Percentiles rank a stretch among this genome's conserved stretches.
These are phyloP conservation scores for Dryobates pubescens DNA, from an alignment of 2,797 vertebrate genomes.

Conservation along the genomic window DNA sequence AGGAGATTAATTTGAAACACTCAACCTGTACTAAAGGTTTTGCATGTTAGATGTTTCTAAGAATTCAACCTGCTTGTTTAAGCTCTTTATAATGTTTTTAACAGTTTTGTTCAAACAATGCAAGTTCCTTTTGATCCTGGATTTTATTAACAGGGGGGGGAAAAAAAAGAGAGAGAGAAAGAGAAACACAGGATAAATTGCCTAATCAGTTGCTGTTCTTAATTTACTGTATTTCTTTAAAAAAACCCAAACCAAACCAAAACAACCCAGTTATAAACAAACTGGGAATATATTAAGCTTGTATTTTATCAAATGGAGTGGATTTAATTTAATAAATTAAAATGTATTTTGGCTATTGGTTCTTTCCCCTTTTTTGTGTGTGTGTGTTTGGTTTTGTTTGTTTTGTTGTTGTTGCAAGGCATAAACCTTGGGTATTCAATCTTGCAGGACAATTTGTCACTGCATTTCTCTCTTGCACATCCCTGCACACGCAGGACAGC, in stretches of 20 bases:
- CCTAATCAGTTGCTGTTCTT: slow-evolving; percentile 49
- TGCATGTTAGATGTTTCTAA: slow-evolving; percentile 67
- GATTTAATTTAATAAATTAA: slow-evolving; percentile 60
- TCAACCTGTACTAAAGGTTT: slow-evolving; percentile 12
- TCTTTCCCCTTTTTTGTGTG: background rate
- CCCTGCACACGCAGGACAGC: background rate
- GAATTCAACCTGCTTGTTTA: slow-evolving; percentile 50
- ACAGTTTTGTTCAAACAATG: slow-evolving; percentile 42
- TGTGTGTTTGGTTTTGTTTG: background rate
- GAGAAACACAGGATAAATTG: background rate
- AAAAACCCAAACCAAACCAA: background rate
- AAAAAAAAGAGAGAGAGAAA: background rate
- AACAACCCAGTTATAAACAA: slow-evolving; percentile 19
- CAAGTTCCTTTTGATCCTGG: slow-evolving; percentile 41
- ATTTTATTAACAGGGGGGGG: slow-evolving; percentile 53
- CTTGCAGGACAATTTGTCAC: background rate
- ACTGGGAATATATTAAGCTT: slow-evolving; percentile 25
- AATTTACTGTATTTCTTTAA: slow-evolving; percentile 58
- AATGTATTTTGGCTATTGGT: slow-evolving; percentile 37
- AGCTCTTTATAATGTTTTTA: slow-evolving; percentile 69
- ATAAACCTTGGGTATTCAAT: background rate
- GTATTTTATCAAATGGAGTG: slow-evolving; percentile 61
- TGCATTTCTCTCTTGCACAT: background rate
- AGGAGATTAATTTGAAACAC: slow-evolving; percentile 16
- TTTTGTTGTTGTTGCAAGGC: background rate